These are phyloP conservation scores for Tenthredo amoena DNA, from an alignment of 2,888 invertebrate species.

Conservation along the genomic window DNA sequence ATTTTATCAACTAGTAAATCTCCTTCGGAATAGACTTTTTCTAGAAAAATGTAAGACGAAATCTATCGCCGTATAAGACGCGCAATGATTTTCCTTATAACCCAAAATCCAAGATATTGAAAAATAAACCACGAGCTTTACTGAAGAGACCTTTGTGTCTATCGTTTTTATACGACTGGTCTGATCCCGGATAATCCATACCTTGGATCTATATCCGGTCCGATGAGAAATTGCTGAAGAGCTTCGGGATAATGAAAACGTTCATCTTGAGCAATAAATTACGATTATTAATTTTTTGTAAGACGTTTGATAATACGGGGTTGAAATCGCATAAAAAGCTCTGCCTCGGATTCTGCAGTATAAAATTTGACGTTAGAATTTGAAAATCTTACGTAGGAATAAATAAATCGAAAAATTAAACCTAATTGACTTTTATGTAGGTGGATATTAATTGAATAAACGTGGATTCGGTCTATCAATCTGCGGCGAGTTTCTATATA, in stretches of 20 bases:
- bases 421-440: background rate
- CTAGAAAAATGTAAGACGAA: background rate
- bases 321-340: background rate
- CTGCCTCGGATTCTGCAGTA: background rate
- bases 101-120: background rate
- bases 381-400: background rate
- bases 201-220: background rate
- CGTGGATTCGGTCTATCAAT: conserved; percentile 32
- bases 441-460: background rate
- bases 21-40: background rate
- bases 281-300: background rate
- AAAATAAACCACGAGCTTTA: background rate
- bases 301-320: background rate
- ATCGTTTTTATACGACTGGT: conserved; percentile 31
- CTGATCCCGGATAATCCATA: conserved; percentile 58
- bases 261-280: conserved; percentile 7
- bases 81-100: background rate
- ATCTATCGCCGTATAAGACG: background rate
- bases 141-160: background rate
- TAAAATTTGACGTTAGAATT: background rate
- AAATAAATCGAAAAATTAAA: background rate
- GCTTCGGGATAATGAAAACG: background rate
- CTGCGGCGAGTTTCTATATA: background rate
- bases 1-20: background rate
- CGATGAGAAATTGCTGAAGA: background rate